Percentiles rank a stretch among this genome's conserved stretches.
Evolutionary conservation across 2,888 invertebrate genomes (phyloP).

Genomic region (Orthonychiurus folsomi): DNA sequence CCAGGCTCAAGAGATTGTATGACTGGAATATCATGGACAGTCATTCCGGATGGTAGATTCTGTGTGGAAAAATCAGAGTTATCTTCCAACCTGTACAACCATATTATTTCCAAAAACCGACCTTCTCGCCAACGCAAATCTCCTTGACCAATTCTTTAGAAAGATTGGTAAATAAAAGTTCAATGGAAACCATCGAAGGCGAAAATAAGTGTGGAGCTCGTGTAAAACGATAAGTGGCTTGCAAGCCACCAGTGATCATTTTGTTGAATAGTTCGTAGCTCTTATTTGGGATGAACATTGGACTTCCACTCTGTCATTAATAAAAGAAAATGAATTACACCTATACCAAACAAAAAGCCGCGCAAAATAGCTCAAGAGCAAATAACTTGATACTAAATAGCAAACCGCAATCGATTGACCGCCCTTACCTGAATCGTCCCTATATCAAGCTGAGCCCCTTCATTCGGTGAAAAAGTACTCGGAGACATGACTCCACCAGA

Average conservation of each 20-base stretch:
- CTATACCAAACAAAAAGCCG: too few species aligned
- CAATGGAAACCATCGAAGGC: constrained; percentile 68
- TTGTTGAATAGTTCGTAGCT: constrained; percentile 60
- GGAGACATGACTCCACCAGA: not conserved
- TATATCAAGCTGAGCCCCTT: not conserved
- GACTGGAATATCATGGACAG: constrained; percentile 63
- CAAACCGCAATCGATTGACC: too few species aligned
- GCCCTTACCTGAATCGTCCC: not conserved
- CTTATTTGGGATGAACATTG: constrained; percentile 54
- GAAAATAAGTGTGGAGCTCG: constrained; percentile 75
- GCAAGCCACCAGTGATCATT: constrained; percentile 54
- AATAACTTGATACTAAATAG: too few species aligned
- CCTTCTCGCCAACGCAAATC: constrained; percentile 65
- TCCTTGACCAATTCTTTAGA: constrained; percentile 54
- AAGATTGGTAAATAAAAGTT: constrained; percentile 68
- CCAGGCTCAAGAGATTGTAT: constrained; percentile 57
- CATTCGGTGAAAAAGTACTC: not conserved
- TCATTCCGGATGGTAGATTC: constrained; percentile 61
- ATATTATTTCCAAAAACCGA: too few species aligned
- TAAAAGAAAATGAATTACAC: not conserved
- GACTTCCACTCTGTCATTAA: constrained; percentile 50
- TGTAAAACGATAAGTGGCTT: constrained; percentile 54
- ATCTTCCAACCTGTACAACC: too few species aligned
- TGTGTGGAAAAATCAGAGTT: constrained; percentile 43
- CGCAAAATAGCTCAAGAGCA: too few species aligned